Evolutionary conservation across 2,113 vertebrate genomes (phyloP).

Genomic region (Gnathonemus echidnorhynchus): DNA sequence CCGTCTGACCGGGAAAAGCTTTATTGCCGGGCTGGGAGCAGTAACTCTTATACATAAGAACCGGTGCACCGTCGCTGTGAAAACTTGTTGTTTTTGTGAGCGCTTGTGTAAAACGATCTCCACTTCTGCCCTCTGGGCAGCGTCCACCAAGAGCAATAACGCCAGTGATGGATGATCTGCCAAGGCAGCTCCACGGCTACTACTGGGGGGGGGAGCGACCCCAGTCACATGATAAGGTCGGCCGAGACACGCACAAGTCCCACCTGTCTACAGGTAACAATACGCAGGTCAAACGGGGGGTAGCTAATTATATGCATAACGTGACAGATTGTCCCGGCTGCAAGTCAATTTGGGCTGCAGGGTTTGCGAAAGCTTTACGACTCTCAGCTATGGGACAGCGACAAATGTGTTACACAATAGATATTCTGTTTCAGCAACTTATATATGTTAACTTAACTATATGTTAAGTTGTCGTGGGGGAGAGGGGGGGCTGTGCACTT

Average conservation of each 20-base stretch:
- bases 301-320: constrained; percentile 60
- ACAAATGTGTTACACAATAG: constrained; percentile 58
- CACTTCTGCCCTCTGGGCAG: constrained; percentile 48
- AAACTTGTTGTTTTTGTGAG: constrained; percentile 53
- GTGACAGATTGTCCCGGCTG: constrained; percentile 52
- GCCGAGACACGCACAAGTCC: constrained; percentile 59
- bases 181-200: constrained; percentile 57
- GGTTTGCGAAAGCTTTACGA: constrained; percentile 47
- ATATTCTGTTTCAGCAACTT: constrained; percentile 61
- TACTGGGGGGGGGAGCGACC: constrained; percentile 61
- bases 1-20: constrained; percentile 50
- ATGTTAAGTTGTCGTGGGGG: constrained; percentile 33
- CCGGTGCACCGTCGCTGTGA: constrained; percentile 40
- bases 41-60: constrained; percentile 49
- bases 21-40: constrained; percentile 50
- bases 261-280: constrained; percentile 69
- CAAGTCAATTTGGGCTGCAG: constrained; percentile 51
- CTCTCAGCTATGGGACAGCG: constrained; percentile 54
- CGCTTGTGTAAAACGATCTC: constrained; percentile 57
- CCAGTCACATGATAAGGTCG: constrained; percentile 67
- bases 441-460: constrained; percentile 45
- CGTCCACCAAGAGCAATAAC: constrained; percentile 56
- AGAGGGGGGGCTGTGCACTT: constrained; percentile 33
- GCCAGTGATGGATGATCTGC: constrained; percentile 62
- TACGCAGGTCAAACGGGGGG: constrained; percentile 55